A percentile compares a stretch with the other conserved stretches of the same genome.
Conservation (phyloP, 2,888 invertebrate genomes). For the Cheilosia soror region DNA sequence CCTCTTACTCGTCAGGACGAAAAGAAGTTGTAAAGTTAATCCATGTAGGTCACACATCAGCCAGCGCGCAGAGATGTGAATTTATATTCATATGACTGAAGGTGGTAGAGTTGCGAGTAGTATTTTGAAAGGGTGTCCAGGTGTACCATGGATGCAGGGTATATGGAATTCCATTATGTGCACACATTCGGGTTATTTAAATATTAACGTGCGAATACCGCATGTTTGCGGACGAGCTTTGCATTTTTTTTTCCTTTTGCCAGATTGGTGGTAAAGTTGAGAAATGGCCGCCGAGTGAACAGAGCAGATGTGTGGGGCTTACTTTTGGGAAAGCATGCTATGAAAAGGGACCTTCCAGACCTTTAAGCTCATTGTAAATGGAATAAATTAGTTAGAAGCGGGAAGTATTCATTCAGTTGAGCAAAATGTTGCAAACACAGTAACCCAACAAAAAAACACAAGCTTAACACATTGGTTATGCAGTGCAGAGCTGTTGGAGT, state of each 20-base stretch:
- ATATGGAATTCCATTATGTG: constrained; percentile 24
- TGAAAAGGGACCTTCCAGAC: neutral
- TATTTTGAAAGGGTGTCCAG: neutral
- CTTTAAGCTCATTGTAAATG: neutral
- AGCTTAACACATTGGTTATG: neutral
- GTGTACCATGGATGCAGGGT: neutral
- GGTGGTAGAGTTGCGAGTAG: neutral
- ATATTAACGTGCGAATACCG: constrained; percentile 40
- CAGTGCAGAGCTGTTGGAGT: too few species aligned
- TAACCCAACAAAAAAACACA: neutral
- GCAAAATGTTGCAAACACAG: neutral
- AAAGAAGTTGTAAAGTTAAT: constrained; percentile 25
- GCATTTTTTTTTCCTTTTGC: neutral
- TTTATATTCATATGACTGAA: constrained; percentile 24
- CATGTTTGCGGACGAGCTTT: constrained; percentile 25
- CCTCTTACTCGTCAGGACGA: too few species aligned
- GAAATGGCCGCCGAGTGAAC: neutral
- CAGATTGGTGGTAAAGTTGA: neutral
- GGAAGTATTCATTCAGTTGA: neutral
- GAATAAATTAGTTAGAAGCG: constrained; percentile 9
- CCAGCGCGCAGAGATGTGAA: constrained; percentile 10
- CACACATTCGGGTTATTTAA: constrained; percentile 35
- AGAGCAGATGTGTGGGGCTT: neutral
- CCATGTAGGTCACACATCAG: constrained; percentile 19
- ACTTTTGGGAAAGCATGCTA: neutral